A percentile compares a stretch with the other conserved stretches of the same genome.
Evolutionary conservation across 2,797 vertebrate species (phyloP).

Genomic region (Pipistrellus nathusii): DNA sequence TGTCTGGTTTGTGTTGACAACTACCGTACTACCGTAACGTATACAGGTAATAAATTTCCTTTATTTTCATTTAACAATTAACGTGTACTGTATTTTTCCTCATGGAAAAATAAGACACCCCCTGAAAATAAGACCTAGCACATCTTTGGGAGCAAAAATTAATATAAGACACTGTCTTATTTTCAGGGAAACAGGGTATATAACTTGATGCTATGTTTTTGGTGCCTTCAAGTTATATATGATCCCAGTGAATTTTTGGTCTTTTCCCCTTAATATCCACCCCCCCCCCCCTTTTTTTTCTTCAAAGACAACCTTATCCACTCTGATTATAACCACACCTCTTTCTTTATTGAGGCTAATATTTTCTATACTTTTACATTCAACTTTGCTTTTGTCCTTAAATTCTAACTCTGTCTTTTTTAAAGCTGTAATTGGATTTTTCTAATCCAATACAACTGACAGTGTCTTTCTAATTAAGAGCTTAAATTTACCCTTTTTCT

Average conservation of each 20-base stretch:
- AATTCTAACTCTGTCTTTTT: neutral
- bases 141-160: too few species aligned
- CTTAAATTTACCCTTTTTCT: neutral
- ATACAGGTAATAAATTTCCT: too few species aligned
- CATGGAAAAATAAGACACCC: too few species aligned
- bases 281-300: neutral
- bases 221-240: neutral
- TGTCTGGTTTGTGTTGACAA: too few species aligned
- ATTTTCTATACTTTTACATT: conserved; percentile 31
- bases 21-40: too few species aligned
- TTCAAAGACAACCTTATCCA: neutral
- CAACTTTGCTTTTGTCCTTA: neutral
- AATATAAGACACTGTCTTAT: too few species aligned
- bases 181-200: neutral
- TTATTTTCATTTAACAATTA: too few species aligned
- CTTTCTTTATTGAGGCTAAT: neutral
- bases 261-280: neutral
- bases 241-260: conserved; percentile 6
- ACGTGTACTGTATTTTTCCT: too few species aligned
- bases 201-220: neutral
- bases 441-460: neutral
- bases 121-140: too few species aligned
- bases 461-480: neutral
- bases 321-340: neutral
- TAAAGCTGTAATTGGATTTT: neutral